Conservation (phyloP, 2,797 vertebrate species). For the Acrossocheilus fasciatus region DNA sequence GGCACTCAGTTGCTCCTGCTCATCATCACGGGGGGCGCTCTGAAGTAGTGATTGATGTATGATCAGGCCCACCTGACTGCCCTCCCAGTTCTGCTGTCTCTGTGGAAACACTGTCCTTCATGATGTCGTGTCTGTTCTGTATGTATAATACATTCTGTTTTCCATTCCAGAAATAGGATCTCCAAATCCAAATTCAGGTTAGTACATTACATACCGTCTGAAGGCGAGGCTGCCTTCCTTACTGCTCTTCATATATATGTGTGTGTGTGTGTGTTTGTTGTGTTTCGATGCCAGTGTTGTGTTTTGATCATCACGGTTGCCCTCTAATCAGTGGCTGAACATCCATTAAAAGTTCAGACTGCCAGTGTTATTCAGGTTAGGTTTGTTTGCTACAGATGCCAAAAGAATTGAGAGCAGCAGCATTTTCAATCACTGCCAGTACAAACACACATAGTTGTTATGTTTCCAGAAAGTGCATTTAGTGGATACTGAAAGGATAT, state of each 20-base stretch:
- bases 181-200: constrained; percentile 99
- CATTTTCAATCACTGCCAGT: background rate
- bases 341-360: constrained; percentile 29
- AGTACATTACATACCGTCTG: constrained; percentile 79
- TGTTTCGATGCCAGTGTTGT: constrained; percentile 41
- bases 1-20: constrained; percentile 29
- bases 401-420: constrained; percentile 3
- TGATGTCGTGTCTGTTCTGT: constrained; percentile 77
- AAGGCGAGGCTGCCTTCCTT: constrained; percentile 40
- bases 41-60: background rate
- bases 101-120: constrained; percentile 67
- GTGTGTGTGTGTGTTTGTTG: constrained; percentile 48
- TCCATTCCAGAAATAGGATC: constrained; percentile 98
- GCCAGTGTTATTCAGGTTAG: constrained; percentile 14
- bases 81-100: constrained; percentile 40
- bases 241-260: constrained; percentile 36
- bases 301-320: constrained; percentile 48
- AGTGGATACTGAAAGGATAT: background rate
- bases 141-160: constrained; percentile 89
- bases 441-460: constrained; percentile 15
- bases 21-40: constrained; percentile 5
- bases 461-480: background rate
- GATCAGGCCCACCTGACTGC: constrained; percentile 45
- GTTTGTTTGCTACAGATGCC: constrained; percentile 12
- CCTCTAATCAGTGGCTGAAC: constrained; percentile 35